Evolutionary conservation across 2,888 invertebrate genomes (phyloP).

Genomic region (Schizotus pectinicornis): DNA sequence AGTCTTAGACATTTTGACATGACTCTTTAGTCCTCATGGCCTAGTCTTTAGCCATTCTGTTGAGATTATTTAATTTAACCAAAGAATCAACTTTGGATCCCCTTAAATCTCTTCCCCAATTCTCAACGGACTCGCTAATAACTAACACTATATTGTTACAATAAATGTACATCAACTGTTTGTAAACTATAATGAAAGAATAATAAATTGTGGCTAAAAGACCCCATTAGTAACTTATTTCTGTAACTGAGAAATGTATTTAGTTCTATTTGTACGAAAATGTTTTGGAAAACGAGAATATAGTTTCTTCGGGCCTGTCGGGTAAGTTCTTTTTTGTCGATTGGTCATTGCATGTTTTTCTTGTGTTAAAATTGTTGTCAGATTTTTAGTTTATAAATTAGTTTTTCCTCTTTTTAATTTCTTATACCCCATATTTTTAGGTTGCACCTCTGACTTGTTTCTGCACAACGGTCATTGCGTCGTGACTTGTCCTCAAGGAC

Average conservation of each 20-base stretch:
- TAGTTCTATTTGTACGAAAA: not conserved
- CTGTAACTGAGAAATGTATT: constrained; percentile 1
- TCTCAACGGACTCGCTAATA: constrained; percentile 41
- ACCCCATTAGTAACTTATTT: constrained; percentile 20
- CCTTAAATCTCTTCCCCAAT: constrained; percentile 11
- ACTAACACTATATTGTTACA: constrained; percentile 41
- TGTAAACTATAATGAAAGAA: constrained; percentile 49
- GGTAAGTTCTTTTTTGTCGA: constrained; percentile 42
- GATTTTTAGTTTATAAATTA: constrained; percentile 41
- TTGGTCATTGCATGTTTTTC: constrained; percentile 35
- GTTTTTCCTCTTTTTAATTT: constrained; percentile 25
- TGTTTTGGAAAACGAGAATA: constrained; percentile 21
- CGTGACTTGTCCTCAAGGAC: constrained; percentile 60
- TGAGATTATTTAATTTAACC: constrained; percentile 29
- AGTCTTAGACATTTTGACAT: constrained; percentile 39
- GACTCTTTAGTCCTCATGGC: constrained; percentile 44
- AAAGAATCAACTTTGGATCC: constrained; percentile 15
- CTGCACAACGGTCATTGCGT: constrained; percentile 68
- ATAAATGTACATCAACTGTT: constrained; percentile 48
- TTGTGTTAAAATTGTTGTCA: constrained; percentile 54
- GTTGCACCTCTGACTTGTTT: constrained; percentile 68
- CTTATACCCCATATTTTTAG: constrained; percentile 58
- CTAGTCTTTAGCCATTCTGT: constrained; percentile 48
- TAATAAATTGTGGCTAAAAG: constrained; percentile 50
- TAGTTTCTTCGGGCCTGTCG: too few relatives aligned